Evolutionary conservation across 2,113 vertebrate species (phyloP).

Genomic region (Isichthys henryi): DNA sequence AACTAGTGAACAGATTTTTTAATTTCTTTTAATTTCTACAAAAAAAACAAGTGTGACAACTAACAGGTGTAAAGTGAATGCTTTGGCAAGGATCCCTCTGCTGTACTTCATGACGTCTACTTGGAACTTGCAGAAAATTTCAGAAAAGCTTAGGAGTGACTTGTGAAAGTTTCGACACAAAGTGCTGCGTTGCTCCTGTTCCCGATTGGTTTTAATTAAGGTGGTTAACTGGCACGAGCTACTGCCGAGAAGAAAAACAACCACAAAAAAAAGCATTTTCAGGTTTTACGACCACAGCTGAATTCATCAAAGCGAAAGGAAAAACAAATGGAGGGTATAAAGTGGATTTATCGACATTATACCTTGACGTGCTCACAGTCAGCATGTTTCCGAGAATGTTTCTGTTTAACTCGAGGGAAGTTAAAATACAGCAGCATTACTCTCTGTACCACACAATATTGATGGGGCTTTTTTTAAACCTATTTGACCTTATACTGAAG

Average conservation of each 20-base stretch:
- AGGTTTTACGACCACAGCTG: conserved; percentile 42
- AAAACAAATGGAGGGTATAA: conserved; percentile 31
- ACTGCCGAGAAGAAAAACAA: conserved; percentile 39
- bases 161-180: not conserved
- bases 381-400: not conserved
- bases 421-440: not conserved
- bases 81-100: not conserved
- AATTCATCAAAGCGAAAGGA: conserved; percentile 38
- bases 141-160: conserved; percentile 17
- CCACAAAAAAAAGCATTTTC: conserved; percentile 49
- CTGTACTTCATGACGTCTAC: not conserved
- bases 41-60: not conserved
- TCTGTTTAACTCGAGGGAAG: not conserved
- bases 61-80: conserved; percentile 5
- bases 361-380: conserved; percentile 16
- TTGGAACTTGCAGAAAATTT: not conserved
- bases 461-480: not conserved
- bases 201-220: conserved; percentile 48
- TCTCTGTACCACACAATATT: not conserved
- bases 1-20: not conserved
- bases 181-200: not conserved
- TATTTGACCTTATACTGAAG: not conserved
- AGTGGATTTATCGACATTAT: conserved; percentile 34
- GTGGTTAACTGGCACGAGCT: conserved; percentile 26
- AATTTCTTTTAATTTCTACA: not conserved